Percentiles rank a stretch among this genome's conserved stretches.
Evolutionary conservation across 2,113 vertebrate species (phyloP).

Genomic region (Dromaius novaehollandiae): DNA sequence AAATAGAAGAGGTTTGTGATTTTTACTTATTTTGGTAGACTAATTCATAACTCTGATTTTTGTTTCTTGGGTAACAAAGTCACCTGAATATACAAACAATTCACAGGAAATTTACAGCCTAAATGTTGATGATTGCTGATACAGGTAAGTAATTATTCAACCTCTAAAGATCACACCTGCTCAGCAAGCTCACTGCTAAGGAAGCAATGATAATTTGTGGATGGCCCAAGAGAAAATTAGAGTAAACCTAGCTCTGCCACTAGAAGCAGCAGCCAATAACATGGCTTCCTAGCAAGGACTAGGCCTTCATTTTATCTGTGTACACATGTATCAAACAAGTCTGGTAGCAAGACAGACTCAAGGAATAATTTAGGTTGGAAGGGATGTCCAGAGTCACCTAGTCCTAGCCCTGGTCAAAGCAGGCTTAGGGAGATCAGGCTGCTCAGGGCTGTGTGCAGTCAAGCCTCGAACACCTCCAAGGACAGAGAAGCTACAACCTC

Average conservation of each 20-base stretch:
- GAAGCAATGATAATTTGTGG: accelerated
- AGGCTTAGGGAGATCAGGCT: not conserved
- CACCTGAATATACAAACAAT: not conserved
- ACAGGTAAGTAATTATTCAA: not conserved
- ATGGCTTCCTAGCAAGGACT: not conserved
- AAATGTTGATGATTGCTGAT: not conserved
- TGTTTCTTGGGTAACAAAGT: too few species aligned
- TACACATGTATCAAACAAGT: not conserved
- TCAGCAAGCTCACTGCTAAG: not conserved
- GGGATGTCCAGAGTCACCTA: not conserved
- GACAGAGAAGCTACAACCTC: not conserved
- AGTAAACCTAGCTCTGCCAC: not conserved
- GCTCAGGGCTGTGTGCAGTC: not conserved
- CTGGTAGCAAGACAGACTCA: not conserved
- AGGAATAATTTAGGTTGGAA: not conserved
- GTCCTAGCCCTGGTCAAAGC: not conserved
- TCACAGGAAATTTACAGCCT: not conserved
- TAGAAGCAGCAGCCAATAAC: not conserved
- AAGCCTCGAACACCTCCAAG: not conserved
- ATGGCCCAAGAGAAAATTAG: not conserved
- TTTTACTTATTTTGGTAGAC: not conserved
- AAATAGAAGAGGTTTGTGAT: not conserved
- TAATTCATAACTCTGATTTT: not conserved
- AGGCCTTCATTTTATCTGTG: not conserved
- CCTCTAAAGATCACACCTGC: not conserved